A percentile compares a stretch with the other conserved stretches of the same genome.
Evolutionary conservation across 2,113 vertebrate species (phyloP).

Genomic region (Anguilla japonica): DNA sequence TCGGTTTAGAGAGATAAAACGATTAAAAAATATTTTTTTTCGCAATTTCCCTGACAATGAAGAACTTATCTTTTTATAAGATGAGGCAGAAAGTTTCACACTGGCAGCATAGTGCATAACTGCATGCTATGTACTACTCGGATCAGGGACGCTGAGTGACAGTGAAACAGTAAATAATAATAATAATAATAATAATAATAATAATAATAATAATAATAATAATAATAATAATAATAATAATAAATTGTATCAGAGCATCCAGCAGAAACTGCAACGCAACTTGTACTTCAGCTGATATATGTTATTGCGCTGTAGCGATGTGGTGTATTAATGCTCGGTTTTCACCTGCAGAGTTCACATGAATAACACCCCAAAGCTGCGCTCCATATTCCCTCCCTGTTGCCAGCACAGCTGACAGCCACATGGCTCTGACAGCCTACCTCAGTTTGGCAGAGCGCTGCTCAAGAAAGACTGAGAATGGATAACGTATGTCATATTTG

Average conservation of each 20-base stretch:
- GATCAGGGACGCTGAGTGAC: not conserved
- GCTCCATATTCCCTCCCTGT: not conserved
- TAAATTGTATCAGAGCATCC: not conserved
- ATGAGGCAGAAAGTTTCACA: not conserved
- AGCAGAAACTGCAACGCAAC: not conserved
- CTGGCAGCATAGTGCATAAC: not conserved
- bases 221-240: not conserved
- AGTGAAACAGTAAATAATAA: not conserved
- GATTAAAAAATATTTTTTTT: not conserved
- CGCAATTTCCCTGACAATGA: not conserved
- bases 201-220: not conserved
- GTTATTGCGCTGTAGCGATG: not conserved
- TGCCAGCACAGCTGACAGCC: slow-evolving; percentile 79
- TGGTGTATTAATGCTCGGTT: slow-evolving; percentile 43
- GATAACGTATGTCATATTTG: slow-evolving; percentile 82
- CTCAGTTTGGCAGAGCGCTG: slow-evolving; percentile 77
- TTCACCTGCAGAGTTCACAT: slow-evolving; percentile 41
- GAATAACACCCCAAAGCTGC: slow-evolving; percentile 9
- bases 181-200: not conserved
- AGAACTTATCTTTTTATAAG: not conserved
- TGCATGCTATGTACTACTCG: too few species aligned
- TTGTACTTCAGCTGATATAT: not conserved
- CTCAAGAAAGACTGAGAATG: slow-evolving; percentile 76
- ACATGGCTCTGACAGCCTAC: slow-evolving; percentile 86
- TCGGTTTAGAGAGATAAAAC: not conserved